phyloP scores from a whole-genome alignment of 2,113 vertebrate species.

The Carassius auratus region DNA sequence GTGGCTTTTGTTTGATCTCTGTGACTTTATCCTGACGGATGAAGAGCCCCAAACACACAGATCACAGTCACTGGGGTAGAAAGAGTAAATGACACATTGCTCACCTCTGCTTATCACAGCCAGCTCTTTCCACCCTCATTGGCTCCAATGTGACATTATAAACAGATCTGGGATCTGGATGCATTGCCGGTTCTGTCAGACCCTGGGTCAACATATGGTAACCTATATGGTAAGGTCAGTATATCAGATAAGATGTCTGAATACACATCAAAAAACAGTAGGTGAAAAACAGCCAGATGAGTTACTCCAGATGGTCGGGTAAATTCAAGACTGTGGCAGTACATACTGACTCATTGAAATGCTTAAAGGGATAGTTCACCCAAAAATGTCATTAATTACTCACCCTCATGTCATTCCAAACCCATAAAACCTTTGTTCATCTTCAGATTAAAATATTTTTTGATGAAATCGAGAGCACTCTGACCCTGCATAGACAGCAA shows the following conservation, averaged over 20 bases:
- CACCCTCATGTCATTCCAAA: no score
- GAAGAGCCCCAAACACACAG: slow-evolving; percentile 26
- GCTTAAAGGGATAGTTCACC: background rate
- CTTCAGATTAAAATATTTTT: no score
- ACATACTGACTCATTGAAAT: background rate
- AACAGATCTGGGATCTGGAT: background rate
- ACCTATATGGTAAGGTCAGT: background rate
- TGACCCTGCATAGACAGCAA: no score
- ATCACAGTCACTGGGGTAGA: slow-evolving; percentile 27
- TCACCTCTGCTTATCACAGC: slow-evolving; percentile 20
- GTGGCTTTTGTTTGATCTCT: slow-evolving; percentile 19
- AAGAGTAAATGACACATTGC: slow-evolving; percentile 28
- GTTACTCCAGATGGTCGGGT: background rate
- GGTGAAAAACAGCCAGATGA: background rate
- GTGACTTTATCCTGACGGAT: slow-evolving; percentile 22
- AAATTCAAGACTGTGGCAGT: background rate
- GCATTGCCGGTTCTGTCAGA: background rate
- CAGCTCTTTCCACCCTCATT: background rate
- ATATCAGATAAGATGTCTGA: background rate
- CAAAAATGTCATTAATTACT: no score
- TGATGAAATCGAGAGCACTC: no score
- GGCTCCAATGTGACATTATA: slow-evolving; percentile 4
- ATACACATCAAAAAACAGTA: background rate
- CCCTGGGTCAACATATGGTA: background rate
- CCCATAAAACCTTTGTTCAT: no score